Base-by-base conservation (phyloP, 2,797 vertebrate genomes). In the Gymnoscopelus microlampas region DNA sequence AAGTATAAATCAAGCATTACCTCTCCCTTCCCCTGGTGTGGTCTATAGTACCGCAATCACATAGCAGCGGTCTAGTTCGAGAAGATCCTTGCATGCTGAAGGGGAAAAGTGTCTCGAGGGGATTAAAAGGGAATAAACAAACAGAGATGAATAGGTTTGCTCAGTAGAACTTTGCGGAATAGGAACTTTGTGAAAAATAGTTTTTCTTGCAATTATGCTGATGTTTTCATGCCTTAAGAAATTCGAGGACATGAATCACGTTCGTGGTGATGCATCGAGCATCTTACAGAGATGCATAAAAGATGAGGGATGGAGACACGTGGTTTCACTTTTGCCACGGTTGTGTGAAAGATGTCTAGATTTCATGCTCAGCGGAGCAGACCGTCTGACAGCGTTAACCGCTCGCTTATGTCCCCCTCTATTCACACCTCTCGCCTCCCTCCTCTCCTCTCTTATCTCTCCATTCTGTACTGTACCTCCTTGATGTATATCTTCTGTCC, bases 311-410 rank as follows among this genome's bases (percentile, higher is more conserved):
- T 60, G 35, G 66, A 74, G 70, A 59, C 77, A 85, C 73, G 81
- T 59, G 81, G 65, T 77, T 78, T 55, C 54, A 69, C 70, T 70
- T 81, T 81, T 70, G 68, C 39, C 80, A 71, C 69, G 80, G 75
- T 78, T 75, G 76, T 84, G 77, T 82, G 76, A 82, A 90, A 84
- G 82, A 79, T 85, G 86, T 89, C 89, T 88, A 58, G 79, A 88
- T 90, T 90, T 89, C 70, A 85, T n/a, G 88, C 88, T 91, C 80
- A 68, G 81, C 73, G 78, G 53, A 89, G 88, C 90, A 73, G 64
- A 82, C 81, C 35, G 88, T 90, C 88, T 90, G 87, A 88, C 77
- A 83, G 69, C 79, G 66, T 84, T 88, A 87, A 87, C 82, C 81
- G 74, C 76, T 86, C 53, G 63, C 77, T 79, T 83, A 88, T 86